A percentile compares a stretch with the other conserved stretches of the same genome.
phyloP scores from a whole-genome alignment of 2,113 vertebrate genomes.

The Boulengeromyrus knoepffleri region DNA sequence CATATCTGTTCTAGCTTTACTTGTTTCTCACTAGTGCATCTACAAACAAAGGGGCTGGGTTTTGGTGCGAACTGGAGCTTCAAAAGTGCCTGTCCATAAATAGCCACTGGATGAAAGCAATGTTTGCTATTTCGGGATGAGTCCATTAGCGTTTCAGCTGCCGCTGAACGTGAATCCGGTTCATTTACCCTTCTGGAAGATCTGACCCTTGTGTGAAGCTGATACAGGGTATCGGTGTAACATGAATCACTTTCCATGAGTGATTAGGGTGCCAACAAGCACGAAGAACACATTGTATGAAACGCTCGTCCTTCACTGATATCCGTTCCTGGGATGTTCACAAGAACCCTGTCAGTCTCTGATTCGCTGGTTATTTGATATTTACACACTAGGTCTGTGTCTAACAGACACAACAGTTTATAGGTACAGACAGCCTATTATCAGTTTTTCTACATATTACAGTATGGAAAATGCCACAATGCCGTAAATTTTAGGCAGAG shows the following conservation, averaged over 20 bases:
- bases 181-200: neutral
- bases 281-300: neutral
- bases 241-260: neutral
- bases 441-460: neutral
- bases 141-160: neutral
- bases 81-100: slow-evolving; percentile 3
- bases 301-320: neutral
- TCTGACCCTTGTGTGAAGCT: neutral
- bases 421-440: neutral
- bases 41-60: neutral
- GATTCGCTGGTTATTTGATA: neutral
- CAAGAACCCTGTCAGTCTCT: neutral
- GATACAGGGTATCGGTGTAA: neutral
- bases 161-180: neutral
- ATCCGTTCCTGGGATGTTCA: neutral
- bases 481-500: neutral
- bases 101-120: slow-evolving; percentile 3
- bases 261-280: neutral
- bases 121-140: neutral
- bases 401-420: neutral
- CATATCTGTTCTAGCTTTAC: neutral
- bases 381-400: neutral
- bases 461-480: neutral
- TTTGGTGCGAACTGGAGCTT: neutral
- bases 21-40: neutral